A percentile compares a stretch with the other conserved stretches of the same genome.
These are phyloP conservation scores for Muscina levida DNA, from an alignment of 2,888 invertebrate genomes.

Conservation along the genomic window DNA sequence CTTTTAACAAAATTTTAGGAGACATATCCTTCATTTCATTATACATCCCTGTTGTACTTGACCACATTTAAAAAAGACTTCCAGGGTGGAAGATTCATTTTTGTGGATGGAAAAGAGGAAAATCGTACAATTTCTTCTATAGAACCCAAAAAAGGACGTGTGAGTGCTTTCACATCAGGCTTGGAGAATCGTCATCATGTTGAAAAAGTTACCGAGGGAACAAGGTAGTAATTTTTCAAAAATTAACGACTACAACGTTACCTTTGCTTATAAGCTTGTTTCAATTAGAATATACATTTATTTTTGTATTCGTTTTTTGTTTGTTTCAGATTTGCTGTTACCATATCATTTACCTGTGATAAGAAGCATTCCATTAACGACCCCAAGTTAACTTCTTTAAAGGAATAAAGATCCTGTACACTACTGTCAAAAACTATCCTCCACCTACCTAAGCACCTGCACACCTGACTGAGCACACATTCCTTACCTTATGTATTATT, in stretches of 20 bases:
- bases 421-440: too few species aligned
- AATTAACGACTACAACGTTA: background rate
- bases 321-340: constrained; percentile 86
- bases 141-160: constrained; percentile 89
- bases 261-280: background rate
- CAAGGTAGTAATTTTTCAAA: constrained; percentile 70
- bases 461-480: constrained; percentile 19
- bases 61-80: constrained; percentile 88
- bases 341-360: constrained; percentile 93
- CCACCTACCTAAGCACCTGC: background rate
- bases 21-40: constrained; percentile 92
- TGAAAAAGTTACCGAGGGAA: constrained; percentile 88
- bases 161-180: constrained; percentile 93
- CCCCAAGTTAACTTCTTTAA: constrained; percentile 74
- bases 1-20: constrained; percentile 83
- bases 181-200: constrained; percentile 91
- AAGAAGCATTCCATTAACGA: constrained; percentile 84
- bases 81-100: constrained; percentile 90
- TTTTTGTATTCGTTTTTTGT: constrained; percentile 1
- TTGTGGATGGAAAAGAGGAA: constrained; percentile 84
- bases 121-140: constrained; percentile 84
- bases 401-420: constrained; percentile 24
- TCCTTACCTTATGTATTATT: constrained; percentile 40
- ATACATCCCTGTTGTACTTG: constrained; percentile 90
- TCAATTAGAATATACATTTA: background rate